Evolutionary conservation across 2,797 vertebrate genomes (phyloP).

Genomic region (Centropyge bicolor): DNA sequence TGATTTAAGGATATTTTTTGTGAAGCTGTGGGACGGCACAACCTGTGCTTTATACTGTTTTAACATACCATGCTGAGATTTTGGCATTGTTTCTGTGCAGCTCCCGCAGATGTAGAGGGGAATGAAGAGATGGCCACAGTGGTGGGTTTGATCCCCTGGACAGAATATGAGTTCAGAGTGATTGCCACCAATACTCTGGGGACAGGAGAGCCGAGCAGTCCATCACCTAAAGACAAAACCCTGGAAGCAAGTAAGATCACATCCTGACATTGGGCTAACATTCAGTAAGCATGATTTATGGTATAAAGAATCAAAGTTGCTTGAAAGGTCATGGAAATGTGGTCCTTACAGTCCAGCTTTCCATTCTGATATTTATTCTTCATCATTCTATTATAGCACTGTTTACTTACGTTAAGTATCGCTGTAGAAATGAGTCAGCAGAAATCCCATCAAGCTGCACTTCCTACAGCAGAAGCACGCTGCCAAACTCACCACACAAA

Average conservation of each 20-base stretch:
- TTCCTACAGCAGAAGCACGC: conserved; percentile 50
- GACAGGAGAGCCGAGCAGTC: conserved; percentile 92
- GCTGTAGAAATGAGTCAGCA: conserved; percentile 71
- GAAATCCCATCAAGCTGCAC: conserved; percentile 60
- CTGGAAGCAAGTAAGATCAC: conserved; percentile 88
- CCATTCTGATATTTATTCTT: conserved; percentile 58
- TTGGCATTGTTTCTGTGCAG: conserved; percentile 73
- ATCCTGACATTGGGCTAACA: background rate
- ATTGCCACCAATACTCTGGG: conserved; percentile 95
- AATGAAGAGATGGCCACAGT: conserved; percentile 92
- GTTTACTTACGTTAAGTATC: conserved; percentile 68
- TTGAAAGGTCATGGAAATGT: conserved; percentile 57
- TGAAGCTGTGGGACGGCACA: conserved; percentile 3
- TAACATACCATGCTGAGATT: conserved; percentile 1
- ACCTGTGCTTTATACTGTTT: conserved; percentile 15
- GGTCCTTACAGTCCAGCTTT: conserved; percentile 55
- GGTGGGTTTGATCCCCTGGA: conserved; percentile 93
- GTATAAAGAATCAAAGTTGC: conserved; percentile 13
- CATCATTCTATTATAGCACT: conserved; percentile 58
- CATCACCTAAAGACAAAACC: conserved; percentile 90
- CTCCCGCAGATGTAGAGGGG: conserved; percentile 92
- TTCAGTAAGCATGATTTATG: background rate
- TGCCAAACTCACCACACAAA: conserved; percentile 73
- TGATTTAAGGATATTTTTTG: conserved; percentile 49
- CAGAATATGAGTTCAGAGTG: conserved; percentile 96